phyloP scores from a whole-genome alignment of 2,797 vertebrate species.

The Eulemur mongoz region DNA sequence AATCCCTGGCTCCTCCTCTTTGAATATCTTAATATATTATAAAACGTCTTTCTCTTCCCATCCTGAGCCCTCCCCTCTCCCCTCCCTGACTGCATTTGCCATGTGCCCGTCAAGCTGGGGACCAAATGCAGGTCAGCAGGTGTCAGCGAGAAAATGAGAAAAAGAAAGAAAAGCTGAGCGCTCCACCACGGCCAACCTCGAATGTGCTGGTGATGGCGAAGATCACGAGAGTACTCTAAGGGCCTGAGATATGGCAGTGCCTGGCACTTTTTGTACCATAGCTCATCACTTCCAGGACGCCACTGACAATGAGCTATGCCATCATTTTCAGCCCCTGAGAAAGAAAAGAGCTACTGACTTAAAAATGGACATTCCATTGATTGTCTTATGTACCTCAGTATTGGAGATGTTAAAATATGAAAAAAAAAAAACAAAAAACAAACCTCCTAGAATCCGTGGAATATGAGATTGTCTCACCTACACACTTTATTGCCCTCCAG shows the following conservation, averaged over 20 bases:
- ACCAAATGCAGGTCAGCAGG: constrained; percentile 72
- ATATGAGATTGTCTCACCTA: not conserved
- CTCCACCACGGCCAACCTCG: not conserved
- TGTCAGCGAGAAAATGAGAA: constrained; percentile 53
- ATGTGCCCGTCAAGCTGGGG: constrained; percentile 39
- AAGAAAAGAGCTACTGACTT: not conserved
- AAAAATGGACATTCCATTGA: not conserved
- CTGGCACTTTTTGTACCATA: not conserved
- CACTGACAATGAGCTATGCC: not conserved
- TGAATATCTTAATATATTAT: constrained; percentile 74
- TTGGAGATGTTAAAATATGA: constrained; percentile 14
- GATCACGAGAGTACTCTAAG: not conserved
- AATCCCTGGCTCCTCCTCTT: constrained; percentile 49
- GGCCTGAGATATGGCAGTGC: not conserved
- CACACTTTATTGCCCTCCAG: not conserved
- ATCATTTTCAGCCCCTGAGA: not conserved
- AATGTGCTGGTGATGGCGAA: not conserved
- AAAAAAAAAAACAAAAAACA: no score
- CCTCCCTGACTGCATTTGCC: constrained; percentile 23
- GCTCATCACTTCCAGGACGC: not conserved
- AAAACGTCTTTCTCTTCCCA: constrained; percentile 45
- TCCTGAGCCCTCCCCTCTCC: not conserved
- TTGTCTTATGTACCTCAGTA: not conserved
- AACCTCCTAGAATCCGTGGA: not conserved
- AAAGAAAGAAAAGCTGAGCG: constrained; percentile 17